Evolutionary conservation across 1,140 invertebrate species (phyloP), one percentile per base, ranked within the genome.

Genomic region (Cotesia chilonis): DNA sequence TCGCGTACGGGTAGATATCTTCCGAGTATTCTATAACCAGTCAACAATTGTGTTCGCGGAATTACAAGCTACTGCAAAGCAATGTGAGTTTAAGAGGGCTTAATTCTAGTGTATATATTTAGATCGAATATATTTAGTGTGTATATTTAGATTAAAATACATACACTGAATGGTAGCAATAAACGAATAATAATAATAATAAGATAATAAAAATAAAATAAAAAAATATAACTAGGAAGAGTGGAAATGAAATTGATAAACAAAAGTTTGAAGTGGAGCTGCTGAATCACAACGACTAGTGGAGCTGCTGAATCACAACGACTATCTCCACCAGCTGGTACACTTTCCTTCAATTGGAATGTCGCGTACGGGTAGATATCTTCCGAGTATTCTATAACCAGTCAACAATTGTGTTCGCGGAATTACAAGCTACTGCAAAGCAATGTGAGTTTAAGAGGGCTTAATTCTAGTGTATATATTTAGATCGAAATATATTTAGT

Each of bases 241-340:
- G 20, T 63, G 7, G 6, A 9, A 63, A 36, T 36, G 36, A 37
- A 63, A 57, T 4, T 12, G 12, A 12, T 12, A 17, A 17, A 17
- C 17, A 17, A 17, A 96, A 74, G 94, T 95, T 70, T 94, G 94
- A 69, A 94, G 89, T 64, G 95, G 94, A 61, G 94, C 93, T 81
- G 95, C n/a, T n/a, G n/a, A n/a, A n/a, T n/a, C n/a, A n/a, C n/a
- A n/a, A n/a, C n/a, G n/a, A n/a, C n/a, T n/a, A n/a, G n/a, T n/a
- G n/a, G n/a, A n/a, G n/a, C n/a, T n/a, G n/a, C 95, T 70, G 94
- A 94, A 80, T 93, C 95, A 87, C 95, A 95, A 57, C 94, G 94
- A 83, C 94, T 95, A 84, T 95, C 94, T 79, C 93, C 93, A 84
- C 94, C 94, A 4, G 94, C 91, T 69, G 93, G 93, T 80, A 95